Evolutionary conservation across 1,140 invertebrate genomes (phyloP).

Genomic region (Conus ventricosus): DNA sequence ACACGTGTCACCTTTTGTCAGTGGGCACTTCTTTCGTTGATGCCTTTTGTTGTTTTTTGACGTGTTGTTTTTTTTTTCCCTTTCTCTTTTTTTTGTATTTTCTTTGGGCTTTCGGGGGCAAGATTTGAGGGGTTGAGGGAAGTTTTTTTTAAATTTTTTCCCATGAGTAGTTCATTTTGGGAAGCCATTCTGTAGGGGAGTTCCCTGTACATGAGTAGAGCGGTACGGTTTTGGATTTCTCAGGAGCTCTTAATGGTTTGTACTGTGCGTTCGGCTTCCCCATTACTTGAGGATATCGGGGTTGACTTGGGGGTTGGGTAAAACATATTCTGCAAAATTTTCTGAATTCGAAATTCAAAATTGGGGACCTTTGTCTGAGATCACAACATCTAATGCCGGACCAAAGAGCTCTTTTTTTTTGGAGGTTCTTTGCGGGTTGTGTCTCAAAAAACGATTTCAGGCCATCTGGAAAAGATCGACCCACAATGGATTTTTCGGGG

Average conservation of each 20-base stretch:
- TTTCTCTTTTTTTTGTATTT: too few relatives aligned
- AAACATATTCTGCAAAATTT: constrained; percentile 49
- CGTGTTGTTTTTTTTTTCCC: too few relatives aligned
- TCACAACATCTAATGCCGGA: constrained; percentile 48
- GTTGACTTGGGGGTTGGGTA: constrained; percentile 48
- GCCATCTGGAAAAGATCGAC: constrained; percentile 47
- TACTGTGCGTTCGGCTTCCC: constrained; percentile 48
- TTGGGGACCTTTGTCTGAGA: constrained; percentile 56
- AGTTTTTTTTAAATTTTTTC: constrained; percentile 45
- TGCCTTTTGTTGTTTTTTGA: too few relatives aligned
- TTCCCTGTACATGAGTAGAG: constrained; percentile 41
- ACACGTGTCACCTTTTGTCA: too few relatives aligned
- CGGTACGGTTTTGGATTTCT: constrained; percentile 39
- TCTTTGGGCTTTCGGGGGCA: too few relatives aligned
- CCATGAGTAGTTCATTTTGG: constrained; percentile 47
- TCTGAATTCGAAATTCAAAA: constrained; percentile 33
- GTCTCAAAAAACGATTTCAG: constrained; percentile 11
- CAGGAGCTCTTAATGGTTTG: constrained; percentile 52
- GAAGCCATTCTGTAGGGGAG: constrained; percentile 42
- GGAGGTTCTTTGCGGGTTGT: not conserved
- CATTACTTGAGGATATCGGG: constrained; percentile 51
- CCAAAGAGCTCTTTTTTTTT: constrained; percentile 50
- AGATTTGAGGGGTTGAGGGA: too few relatives aligned
- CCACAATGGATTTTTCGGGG: constrained; percentile 39
- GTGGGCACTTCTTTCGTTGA: too few relatives aligned